Evolutionary conservation across 2,797 vertebrate species (phyloP), one percentile per base, ranked within the genome.

Genomic region (Nasua narica): DNA sequence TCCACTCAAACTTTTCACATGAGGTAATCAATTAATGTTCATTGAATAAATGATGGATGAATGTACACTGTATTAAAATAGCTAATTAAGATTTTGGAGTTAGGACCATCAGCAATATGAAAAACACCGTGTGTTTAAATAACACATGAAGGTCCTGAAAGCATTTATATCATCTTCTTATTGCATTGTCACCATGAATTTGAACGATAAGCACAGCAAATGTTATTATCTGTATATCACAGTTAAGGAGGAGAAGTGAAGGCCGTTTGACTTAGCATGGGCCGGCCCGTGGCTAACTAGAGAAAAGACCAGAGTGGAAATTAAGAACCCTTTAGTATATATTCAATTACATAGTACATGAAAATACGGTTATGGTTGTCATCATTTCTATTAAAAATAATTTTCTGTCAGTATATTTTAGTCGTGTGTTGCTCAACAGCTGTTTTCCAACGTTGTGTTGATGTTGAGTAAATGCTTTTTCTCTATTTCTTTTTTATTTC

Each of bases 341-440:
- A 15, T 3, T 67, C 23, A 76, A 1, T 7, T 35, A 9, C 10
- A 6, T 3, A 52, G 4, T 13, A 0, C 2, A 4, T 56, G 29
- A 27, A 19, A 84, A 72, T 50, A 56, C 2, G 5, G 14, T 37
- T 77, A 40, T 2, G 1, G 10, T 16, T 27, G 37, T 72, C 25
- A 14, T 56, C 7, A 62, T 43, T 72, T 77, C 48, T 81, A 16
- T 13, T 77, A 12, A 21, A 94, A 69, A 91, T 50, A 35, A 48
- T 50, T 81, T 94, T 91, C 9, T 65, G 23, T 50, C 23, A 67
- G 4, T 50, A 8, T 50, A 48, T 96, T 23, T 82, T 9, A 60
- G 25, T 56, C n/a, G 60, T 37, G 8, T 46, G 11, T 86, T 95
- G 65, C 15, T 74, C 37, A 92, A 77, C 6, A 89, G 27, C 9